Base-by-base conservation (phyloP, 2,888 invertebrate species). In the Amblyteles armatorius region DNA sequence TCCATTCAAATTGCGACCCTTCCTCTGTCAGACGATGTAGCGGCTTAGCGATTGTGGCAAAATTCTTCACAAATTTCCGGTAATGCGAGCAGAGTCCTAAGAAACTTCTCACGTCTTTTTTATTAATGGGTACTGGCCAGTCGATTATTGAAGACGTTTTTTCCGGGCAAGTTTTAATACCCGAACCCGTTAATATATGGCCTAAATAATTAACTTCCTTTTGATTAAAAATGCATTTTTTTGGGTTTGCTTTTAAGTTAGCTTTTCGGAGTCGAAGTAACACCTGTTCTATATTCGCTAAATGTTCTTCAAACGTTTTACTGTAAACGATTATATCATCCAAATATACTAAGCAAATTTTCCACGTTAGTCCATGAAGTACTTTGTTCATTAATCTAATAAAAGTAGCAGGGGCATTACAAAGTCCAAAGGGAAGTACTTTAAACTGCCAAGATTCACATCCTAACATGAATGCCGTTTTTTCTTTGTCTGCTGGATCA, bases 281-380 rank as follows among this genome's bases (percentile, higher is more conserved):
- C 13, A 80, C 55, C 7, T 44, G 52, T 36, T 71, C 74, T 9
- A 85, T 22, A 50, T 86, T 84, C 48, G 19, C 6, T 2, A 85
- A 48, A 50, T 88, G 87, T 65, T 87, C 63, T 3, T 86, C 77
- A 44, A 87, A 86, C 7, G 26, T 83, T 50, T 67, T 81, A 0
- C 84, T 82, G 22, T 83, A 81, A 6, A 83, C 73, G 26, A 88
- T 85, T 16, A 86, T 87, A 82, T 88, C 88, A 19, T 89, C 88
- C 1, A 87, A 63, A 69, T 88, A 88, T 0, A 88, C 83, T n/a
- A 88, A 29, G 16, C 84, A 87, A 0, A 71, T 88, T 60, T 87
- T 83, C 82, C 87, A 84, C 93, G 91, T 90, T 86, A 88, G 13
- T 65, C 80, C 57, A 68, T 86, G 60, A n/a, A 83, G 44, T 22